A percentile compares a stretch with the other conserved stretches of the same genome.
Conservation (phyloP, 2,888 invertebrate genomes). For the Aromia moschata region DNA sequence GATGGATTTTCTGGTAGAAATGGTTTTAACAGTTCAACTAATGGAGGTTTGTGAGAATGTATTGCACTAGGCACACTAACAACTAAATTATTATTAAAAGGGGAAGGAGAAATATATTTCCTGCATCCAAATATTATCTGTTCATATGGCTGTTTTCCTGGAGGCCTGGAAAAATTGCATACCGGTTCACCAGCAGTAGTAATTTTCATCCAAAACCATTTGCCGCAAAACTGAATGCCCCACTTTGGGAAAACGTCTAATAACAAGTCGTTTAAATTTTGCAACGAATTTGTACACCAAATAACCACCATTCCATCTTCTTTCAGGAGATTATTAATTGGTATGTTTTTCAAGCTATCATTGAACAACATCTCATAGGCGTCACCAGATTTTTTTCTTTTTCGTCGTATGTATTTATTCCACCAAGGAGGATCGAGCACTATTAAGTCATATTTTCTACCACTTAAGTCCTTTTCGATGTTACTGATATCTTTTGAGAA, state of each 20-base stretch:
- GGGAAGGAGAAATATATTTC: constrained; percentile 35
- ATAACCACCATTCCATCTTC: constrained; percentile 77
- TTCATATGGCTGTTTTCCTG: constrained; percentile 88
- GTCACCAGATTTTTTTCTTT: constrained; percentile 71
- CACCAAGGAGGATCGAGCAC: constrained; percentile 96
- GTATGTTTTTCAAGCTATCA: constrained; percentile 75
- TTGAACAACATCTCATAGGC: constrained; percentile 83
- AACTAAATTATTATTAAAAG: constrained; percentile 70
- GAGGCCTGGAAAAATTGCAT: constrained; percentile 69
- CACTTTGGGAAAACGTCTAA: constrained; percentile 81
- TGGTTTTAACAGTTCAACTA: constrained; percentile 74
- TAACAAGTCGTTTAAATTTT: constrained; percentile 74
- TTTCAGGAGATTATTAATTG: constrained; percentile 71
- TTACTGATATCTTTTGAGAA: constrained; percentile 73
- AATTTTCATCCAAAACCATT: constrained; percentile 92
- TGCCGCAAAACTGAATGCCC: constrained; percentile 76
- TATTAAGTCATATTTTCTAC: constrained; percentile 77
- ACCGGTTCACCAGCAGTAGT: constrained; percentile 46
- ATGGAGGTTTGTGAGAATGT: constrained; percentile 95
- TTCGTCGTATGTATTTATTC: constrained; percentile 91
- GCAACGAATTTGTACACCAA: constrained; percentile 91
- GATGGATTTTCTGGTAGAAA: constrained; percentile 69
- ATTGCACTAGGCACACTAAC: constrained; percentile 89
- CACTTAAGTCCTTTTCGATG: constrained; percentile 64
- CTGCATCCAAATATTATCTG: constrained; percentile 73